Base-by-base conservation (phyloP, 1,140 invertebrate species). In the Theocolax elegans region DNA sequence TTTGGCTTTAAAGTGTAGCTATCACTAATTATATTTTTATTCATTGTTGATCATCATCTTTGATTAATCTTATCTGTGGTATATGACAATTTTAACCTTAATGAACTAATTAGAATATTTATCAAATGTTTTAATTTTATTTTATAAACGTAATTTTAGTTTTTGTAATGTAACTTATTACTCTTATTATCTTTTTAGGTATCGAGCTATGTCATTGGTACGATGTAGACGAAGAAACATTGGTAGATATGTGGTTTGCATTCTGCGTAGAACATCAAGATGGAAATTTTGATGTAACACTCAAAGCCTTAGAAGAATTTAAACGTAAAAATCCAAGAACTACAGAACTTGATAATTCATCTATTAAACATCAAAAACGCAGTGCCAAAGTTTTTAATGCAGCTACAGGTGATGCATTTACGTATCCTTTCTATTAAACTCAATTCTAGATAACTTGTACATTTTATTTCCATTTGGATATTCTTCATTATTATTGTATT, bases 231-330 rank as follows among this genome's bases (percentile, higher is more conserved):
- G 79, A 79, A 72, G 85, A 86, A 60, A 77, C 79, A 51, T 80
- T 87, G 72, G 73, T 84, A 0, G 83, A 86, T 68, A 77, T 76
- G 44, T 87, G 86, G 86, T 64, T 85, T 38, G 82, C 80, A 15
- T 86, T 79, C 64, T 78, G 78, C 31, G 53, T 80, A 15, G 75
- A 77, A 17, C 66, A 79, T 17, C 71, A 77, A 29, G 59, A 74
- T 13, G 75, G 72, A 31, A 77, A 79, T 51, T 73, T 80, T 44
- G 72, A 80, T 51, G 81, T 78, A 6, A 81, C 83, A 23, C 2
- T 85, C n/a, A 51, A 80, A 48, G 56, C 65, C 40, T 74, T 87
- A n/a, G 60, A 69, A 19, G 67, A 83, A 56, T 74, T 86, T 74
- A 77, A 84, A 58, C 46, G 40, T 62, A 44, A 67, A 48, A 58